These are phyloP conservation scores for Ctenoplectra terminalis DNA, from an alignment of 1,140 invertebrate genomes.

Conservation along the genomic window DNA sequence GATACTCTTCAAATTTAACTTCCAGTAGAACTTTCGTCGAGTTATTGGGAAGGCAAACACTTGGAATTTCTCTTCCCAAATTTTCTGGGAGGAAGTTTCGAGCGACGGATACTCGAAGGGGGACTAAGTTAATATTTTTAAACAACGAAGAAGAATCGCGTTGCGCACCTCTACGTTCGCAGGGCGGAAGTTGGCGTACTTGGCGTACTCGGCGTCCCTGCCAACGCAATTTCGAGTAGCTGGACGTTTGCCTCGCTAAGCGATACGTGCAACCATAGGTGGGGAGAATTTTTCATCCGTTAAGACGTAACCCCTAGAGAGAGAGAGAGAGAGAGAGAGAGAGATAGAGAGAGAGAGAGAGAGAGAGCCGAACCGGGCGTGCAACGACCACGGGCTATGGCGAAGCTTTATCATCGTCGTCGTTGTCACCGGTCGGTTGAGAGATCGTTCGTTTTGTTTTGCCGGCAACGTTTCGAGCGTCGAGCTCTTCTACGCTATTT, in stretches of 20 bases:
- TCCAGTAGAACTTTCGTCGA: neutral
- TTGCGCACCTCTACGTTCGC: neutral
- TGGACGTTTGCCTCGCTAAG: slow-evolving; percentile 21
- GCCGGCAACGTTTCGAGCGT: too few relatives aligned
- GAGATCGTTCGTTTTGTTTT: slow-evolving; percentile 34
- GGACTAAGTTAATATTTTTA: neutral
- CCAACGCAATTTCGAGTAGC: slow-evolving; percentile 19
- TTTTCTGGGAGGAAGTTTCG: neutral
- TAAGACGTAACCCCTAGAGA: slow-evolving; percentile 10
- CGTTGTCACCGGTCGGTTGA: slow-evolving; percentile 29
- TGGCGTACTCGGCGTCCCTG: neutral
- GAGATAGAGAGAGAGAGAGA: too few relatives aligned
- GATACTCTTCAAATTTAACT: neutral
- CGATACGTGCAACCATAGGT: slow-evolving; percentile 11
- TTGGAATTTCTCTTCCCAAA: neutral
- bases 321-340: too few relatives aligned
- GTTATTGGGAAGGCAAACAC: neutral
- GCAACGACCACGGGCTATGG: slow-evolving; percentile 65
- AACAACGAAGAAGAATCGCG: neutral
- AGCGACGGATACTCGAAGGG: neutral
- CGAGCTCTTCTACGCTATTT: neutral
- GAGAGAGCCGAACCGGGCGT: neutral
- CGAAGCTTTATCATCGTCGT: slow-evolving; percentile 51
- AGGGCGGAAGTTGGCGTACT: too few relatives aligned
- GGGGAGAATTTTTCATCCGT: slow-evolving; percentile 29